Percentiles rank a stretch among this genome's conserved stretches.
These are phyloP conservation scores for Pyrrhia umbra DNA, from an alignment of 2,888 invertebrate genomes.

Conservation along the genomic window DNA sequence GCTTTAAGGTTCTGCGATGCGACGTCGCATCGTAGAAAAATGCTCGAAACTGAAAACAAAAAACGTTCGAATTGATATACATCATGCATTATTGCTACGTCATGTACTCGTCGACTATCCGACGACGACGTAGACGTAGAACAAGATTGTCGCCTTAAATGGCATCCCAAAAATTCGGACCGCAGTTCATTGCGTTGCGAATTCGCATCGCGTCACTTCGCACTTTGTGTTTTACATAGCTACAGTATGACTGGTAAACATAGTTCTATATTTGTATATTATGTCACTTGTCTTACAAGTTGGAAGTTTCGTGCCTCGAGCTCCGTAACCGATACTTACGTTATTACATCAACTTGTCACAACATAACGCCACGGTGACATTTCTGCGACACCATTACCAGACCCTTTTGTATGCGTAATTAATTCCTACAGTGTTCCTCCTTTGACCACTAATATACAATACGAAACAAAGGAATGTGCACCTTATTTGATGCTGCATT, in stretches of 20 bases:
- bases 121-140: too few species aligned
- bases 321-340: constrained; percentile 30
- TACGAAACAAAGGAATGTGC: constrained; percentile 52
- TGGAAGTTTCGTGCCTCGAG: constrained; percentile 19
- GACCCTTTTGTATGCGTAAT: constrained; percentile 79
- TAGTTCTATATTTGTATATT: background rate
- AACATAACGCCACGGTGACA: constrained; percentile 63
- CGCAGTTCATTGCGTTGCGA: background rate
- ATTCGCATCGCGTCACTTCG: too few species aligned
- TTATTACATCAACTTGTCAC: constrained; percentile 57
- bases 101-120: too few species aligned
- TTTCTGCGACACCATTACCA: constrained; percentile 69
- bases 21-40: too few species aligned
- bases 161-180: too few species aligned
- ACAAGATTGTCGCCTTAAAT: too few species aligned
- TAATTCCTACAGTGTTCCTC: constrained; percentile 75
- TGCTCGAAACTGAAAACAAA: too few species aligned
- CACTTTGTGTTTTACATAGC: background rate
- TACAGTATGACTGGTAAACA: background rate
- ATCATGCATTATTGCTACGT: too few species aligned
- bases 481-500: constrained; percentile 50
- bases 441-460: constrained; percentile 65
- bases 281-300: constrained; percentile 7
- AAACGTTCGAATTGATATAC: too few species aligned
- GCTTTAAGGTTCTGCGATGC: too few species aligned